Percentiles rank a stretch among this genome's conserved stretches.
Evolutionary conservation across 2,888 invertebrate species (phyloP).

Genomic region (Eulithis prunata): DNA sequence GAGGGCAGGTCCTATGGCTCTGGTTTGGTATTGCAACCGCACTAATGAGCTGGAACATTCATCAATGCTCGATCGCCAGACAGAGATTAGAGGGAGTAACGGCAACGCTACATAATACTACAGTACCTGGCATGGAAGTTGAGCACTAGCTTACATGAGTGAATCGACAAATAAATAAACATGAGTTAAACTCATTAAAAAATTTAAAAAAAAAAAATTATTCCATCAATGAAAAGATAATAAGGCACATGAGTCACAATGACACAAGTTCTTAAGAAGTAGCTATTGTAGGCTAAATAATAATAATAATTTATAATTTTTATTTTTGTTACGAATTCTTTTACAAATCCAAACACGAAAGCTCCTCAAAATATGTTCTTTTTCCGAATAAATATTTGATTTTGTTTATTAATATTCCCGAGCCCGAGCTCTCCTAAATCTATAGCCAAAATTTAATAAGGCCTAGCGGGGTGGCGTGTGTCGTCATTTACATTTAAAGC

Average conservation of each 20-base stretch:
- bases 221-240: too few species aligned
- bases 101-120: not conserved
- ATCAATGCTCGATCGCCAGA: constrained; percentile 36
- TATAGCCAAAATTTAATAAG: constrained; percentile 77
- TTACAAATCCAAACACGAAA: too few species aligned
- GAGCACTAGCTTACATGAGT: too few species aligned
- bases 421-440: constrained; percentile 48
- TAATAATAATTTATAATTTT: too few species aligned
- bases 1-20: not conserved
- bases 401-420: constrained; percentile 26
- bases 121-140: too few species aligned
- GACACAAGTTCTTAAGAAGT: too few species aligned
- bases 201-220: too few species aligned
- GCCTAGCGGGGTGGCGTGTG: constrained; percentile 66
- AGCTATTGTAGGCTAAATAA: too few species aligned
- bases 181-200: too few species aligned
- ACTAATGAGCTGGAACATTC: constrained; percentile 47
- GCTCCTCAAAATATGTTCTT: not conserved
- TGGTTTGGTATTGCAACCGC: constrained; percentile 19
- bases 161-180: too few species aligned
- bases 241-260: not conserved
- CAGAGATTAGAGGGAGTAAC: constrained; percentile 23
- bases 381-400: constrained; percentile 10
- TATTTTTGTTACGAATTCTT: too few species aligned
- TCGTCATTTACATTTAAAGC: constrained; percentile 84